Evolutionary conservation across 2,113 vertebrate genomes (phyloP).

Genomic region (Indicator maculatus): DNA sequence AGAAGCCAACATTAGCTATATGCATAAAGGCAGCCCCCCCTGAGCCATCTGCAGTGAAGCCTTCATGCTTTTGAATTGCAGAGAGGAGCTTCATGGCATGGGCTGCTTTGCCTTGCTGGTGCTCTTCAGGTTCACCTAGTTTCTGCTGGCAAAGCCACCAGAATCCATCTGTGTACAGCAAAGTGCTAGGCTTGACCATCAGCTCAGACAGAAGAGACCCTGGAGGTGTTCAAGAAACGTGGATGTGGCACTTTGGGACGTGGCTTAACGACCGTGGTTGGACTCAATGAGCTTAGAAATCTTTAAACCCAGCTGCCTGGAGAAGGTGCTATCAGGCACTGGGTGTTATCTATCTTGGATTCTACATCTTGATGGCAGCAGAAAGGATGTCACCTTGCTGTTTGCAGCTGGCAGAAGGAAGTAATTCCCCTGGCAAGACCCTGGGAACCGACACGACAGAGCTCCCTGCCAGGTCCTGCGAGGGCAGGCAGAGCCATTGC

Average conservation of each 20-base stretch:
- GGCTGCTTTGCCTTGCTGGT: neutral
- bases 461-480: accelerated
- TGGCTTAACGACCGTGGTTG: too few species aligned
- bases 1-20: neutral
- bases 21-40: neutral
- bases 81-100: accelerated
- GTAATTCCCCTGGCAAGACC: neutral
- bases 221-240: too few species aligned
- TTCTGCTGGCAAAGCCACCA: neutral
- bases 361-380: neutral
- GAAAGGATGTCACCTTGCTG: neutral
- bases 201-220: neutral
- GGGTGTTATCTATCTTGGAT: neutral
- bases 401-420: neutral
- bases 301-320: neutral
- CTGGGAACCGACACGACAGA: accelerated
- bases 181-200: neutral
- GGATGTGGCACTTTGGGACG: too few species aligned
- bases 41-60: neutral
- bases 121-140: neutral
- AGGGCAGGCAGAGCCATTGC: accelerated
- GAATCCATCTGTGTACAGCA: neutral
- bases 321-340: accelerated
- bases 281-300: too few species aligned
- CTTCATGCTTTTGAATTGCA: neutral